Evolutionary conservation across 2,797 vertebrate species (phyloP), one percentile per base, ranked within the genome.

Genomic region (Picus viridis): DNA sequence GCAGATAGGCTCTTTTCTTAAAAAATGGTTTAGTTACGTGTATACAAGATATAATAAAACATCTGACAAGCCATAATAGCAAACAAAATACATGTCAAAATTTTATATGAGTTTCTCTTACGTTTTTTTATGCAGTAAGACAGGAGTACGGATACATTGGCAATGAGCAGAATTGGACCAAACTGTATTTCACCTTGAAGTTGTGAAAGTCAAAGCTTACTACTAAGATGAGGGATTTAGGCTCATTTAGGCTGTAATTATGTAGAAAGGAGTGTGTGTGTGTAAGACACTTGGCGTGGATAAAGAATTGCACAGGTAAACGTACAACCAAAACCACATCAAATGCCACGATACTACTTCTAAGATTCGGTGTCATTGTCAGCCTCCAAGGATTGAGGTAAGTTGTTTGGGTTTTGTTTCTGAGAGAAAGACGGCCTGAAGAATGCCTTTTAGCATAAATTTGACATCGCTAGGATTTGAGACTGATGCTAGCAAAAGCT

Each of bases 11-110:
- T 30, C 56, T 79, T 83, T 91, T 59, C 81, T 73, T 84, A 39
- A 85, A 76, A 90, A 92, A 94, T 74, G 62, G 63, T 68, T 94
- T 76, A 92, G 49, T 64, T 88, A 53, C 6, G 34, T 74, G 41
- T 43, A 30, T 69, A 54, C 59, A 85, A 81, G 19, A 77, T 41
- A 62, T 74, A 95, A 95, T 32, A 32, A 91, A 92, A 88, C 49
- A 86, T 56, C 51, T 61, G 54, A 83, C 61, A 88, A 78, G 85
- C 10, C 49, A 27, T 75, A 94, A 70, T 29, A 53, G 43, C 64
- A 82, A 92, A 82, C 4, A 72, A 85, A 91, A 36, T 58, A 80
- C 15, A 64, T 43, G 58, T 87, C 54, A 81, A 69, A 61, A 76
- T 83, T 92, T 59, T 63, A 47, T 70, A 68, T 1, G 4, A 80